These are phyloP conservation scores for Luidia sarsii DNA, from an alignment of 53 echinoderm and acorn worm species.

Conservation along the genomic window DNA sequence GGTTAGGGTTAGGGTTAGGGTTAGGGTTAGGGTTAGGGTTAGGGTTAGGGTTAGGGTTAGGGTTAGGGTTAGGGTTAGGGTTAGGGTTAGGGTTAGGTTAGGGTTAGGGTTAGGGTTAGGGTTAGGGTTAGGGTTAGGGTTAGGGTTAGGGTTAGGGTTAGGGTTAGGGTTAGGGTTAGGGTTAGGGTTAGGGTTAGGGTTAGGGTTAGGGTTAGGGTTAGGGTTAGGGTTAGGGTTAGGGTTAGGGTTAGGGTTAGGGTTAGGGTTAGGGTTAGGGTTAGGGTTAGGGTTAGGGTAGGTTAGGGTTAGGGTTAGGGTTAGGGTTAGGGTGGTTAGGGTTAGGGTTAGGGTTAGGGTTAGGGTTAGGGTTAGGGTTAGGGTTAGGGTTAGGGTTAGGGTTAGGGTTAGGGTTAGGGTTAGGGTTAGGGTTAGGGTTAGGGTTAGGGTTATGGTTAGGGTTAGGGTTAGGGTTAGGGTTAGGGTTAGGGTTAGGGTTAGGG, in stretches of 20 bases:
- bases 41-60: conserved; percentile 58
- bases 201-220: conserved; percentile 18
- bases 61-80: conserved; percentile 46
- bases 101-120: too few species aligned
- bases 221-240: too few species aligned
- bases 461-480: conserved; percentile 41
- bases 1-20: conserved; percentile 49
- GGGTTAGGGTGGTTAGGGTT: too few species aligned
- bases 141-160: conserved; percentile 22
- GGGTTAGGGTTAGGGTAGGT: too few species aligned
- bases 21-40: conserved; percentile 60
- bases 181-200: conserved; percentile 39
- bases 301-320: too few species aligned
- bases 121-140: conserved; percentile 21
- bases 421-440: conserved; percentile 27
- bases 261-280: conserved; percentile 43
- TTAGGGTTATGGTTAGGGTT: too few species aligned
- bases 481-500: conserved; percentile 38
- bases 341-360: conserved; percentile 58
- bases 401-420: conserved; percentile 18
- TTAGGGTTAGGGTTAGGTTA: conserved; percentile 6
- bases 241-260: too few species aligned
- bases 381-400: conserved; percentile 35
- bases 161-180: conserved; percentile 53
- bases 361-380: conserved; percentile 47